phyloP scores from a whole-genome alignment of 2,888 invertebrate genomes.

The Hydropsyche betteni region DNA sequence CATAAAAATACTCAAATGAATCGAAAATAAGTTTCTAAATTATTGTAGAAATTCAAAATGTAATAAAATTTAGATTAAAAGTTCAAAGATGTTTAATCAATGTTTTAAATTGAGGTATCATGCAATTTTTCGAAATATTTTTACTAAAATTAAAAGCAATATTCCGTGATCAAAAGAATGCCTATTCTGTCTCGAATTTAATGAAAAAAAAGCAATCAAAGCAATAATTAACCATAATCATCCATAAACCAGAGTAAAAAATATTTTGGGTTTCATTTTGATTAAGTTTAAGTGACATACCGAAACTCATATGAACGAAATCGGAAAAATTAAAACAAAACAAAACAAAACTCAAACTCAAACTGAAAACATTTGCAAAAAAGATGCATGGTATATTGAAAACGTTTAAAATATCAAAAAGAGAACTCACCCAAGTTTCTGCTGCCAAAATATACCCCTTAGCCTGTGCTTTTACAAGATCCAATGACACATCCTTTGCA shows the following conservation, averaged over 20 bases:
- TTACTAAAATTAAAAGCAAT: too few species aligned
- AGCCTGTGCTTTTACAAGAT: conserved; percentile 86
- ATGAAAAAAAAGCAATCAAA: conserved; percentile 9
- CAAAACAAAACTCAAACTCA: conserved; percentile 53
- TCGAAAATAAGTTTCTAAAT: too few species aligned
- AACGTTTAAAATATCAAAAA: background rate
- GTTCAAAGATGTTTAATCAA: too few species aligned
- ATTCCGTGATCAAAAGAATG: background rate
- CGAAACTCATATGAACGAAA: conserved; percentile 40
- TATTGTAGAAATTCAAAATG: too few species aligned
- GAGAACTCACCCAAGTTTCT: conserved; percentile 88
- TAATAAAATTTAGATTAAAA: too few species aligned
- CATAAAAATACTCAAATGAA: too few species aligned
- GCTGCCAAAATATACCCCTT: conserved; percentile 89
- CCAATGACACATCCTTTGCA: conserved; percentile 69
- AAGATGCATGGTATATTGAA: conserved; percentile 53
- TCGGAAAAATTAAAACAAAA: conserved; percentile 41
- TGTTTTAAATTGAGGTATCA: background rate
- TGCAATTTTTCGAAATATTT: conserved; percentile 3
- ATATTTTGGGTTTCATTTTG: background rate
- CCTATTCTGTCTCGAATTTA: background rate
- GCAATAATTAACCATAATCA: conserved; percentile 11
- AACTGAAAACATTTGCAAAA: conserved; percentile 54
- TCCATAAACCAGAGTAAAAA: conserved; percentile 23
- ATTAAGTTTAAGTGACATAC: background rate